Base-by-base conservation (phyloP, 2,113 vertebrate species). In the Chloroceryle aenea region DNA sequence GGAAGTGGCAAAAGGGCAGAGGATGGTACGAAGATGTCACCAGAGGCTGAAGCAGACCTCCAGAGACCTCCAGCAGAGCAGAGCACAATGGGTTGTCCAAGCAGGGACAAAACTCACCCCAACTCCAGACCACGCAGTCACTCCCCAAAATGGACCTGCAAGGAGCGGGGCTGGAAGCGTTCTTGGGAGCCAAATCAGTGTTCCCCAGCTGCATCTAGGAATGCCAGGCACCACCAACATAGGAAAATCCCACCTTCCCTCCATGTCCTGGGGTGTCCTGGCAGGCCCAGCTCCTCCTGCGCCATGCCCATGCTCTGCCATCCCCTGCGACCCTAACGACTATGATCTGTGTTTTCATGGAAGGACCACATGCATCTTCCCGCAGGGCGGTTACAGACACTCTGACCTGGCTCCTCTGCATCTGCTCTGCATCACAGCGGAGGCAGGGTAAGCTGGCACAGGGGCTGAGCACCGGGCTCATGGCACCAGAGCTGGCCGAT, bases 321-420 rank as follows among this genome's bases (percentile, higher is more conserved):
- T 27, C 29, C 25, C 53, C 38, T 1, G 0, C 0, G 1, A n/a
- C 14, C 25, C 30, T 25, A 32, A 27, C 0, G 2, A 22, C 25
- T 32, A 18, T 2, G 12, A 40, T 30, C 21, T 9, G 7, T 7
- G 34, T 64, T 14, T 27, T 12, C 1, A 0, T 2, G 19, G 81
- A 53, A 71, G 30, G 34, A 34, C 26, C 20, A 22, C 34, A 29
- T 1, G 2, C 30, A 3, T 26, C 66, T 7, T 50, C 14, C 62
- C 48, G 0, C 34, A n/a, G 22, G 67, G 34, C 48, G 45, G 8
- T 61, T 32, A 86, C 0, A 5, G 55, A 63, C 42, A 43, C 2
- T 0, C 23, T 19, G 36, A 32, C 20, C n/a, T 66, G 6, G 3
- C 36, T 58, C 27, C 43, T 34, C 56, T 8, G 3, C 18, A 9